A percentile compares a stretch with the other conserved stretches of the same genome.
These are phyloP conservation scores for Zoanthus sansibaricus DNA, from an alignment of 92 coral and sea anemone species.

Conservation along the genomic window DNA sequence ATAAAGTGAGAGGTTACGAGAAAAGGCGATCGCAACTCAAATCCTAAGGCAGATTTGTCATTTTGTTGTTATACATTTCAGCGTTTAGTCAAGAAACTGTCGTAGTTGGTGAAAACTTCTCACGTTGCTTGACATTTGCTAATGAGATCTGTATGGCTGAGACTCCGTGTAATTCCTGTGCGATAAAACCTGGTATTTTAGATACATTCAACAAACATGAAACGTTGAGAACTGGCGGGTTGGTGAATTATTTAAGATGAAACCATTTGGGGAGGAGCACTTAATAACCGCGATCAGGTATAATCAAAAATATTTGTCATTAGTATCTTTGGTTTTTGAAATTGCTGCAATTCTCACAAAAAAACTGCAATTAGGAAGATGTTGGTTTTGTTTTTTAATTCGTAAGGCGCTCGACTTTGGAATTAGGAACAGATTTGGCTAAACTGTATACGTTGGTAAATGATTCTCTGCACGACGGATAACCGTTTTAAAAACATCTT, in stretches of 20 bases:
- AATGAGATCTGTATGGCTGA: conserved; percentile 90
- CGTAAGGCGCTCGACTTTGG: conserved; percentile 1
- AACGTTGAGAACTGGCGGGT: background rate
- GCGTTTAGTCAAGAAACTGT: conserved; percentile 86
- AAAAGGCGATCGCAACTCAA: conserved; percentile 39
- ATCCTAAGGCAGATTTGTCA: conserved; percentile 78
- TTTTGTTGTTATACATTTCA: conserved; percentile 75
- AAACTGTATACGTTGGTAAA: background rate
- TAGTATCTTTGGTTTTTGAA: conserved; percentile 22
- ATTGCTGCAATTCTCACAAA: background rate
- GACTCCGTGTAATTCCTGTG: conserved; percentile 46
- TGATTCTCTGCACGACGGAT: conserved; percentile 34
- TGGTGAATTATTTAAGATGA: conserved; percentile 33
- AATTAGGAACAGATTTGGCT: background rate
- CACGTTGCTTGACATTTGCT: conserved; percentile 89
- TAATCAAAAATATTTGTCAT: background rate
- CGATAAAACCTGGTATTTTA: conserved; percentile 13
- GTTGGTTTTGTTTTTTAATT: conserved; percentile 12
- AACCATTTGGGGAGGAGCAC: conserved; percentile 1
- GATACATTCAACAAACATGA: conserved; percentile 7
- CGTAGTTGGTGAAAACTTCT: conserved; percentile 84
- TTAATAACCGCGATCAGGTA: conserved; percentile 24
- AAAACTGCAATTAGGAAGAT: conserved; percentile 11
- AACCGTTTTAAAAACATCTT: conserved; percentile 30
- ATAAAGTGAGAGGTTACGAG: conserved; percentile 15